A percentile compares a stretch with the other conserved stretches of the same genome.
Evolutionary conservation across 2,797 vertebrate genomes (phyloP).

Genomic region (Leptatherina wallacei): DNA sequence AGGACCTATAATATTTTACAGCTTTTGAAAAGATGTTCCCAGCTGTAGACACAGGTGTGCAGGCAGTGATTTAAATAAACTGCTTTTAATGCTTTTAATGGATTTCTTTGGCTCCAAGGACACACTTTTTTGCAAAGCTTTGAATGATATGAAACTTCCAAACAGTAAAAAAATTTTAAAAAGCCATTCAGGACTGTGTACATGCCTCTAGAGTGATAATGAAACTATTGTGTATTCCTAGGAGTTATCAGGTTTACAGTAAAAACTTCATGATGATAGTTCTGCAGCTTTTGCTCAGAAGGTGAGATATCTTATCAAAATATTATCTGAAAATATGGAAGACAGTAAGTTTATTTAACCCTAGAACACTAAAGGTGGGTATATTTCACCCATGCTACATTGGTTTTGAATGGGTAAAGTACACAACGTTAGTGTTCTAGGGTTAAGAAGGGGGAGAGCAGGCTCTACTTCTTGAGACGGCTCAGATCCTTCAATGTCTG

Average conservation of each 20-base stretch:
- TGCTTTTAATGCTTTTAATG: neutral
- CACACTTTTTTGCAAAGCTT: conserved; percentile 9
- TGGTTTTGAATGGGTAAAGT: too few species aligned
- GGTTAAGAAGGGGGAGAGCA: too few species aligned
- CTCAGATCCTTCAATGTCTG: too few species aligned
- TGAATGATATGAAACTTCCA: conserved; percentile 17
- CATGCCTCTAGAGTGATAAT: conserved; percentile 21
- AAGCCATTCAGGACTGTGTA: neutral
- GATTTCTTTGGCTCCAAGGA: conserved; percentile 12
- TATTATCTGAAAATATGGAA: neutral
- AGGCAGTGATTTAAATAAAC: conserved; percentile 12
- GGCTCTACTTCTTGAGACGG: too few species aligned
- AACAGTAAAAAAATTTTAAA: neutral
- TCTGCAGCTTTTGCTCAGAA: conserved; percentile 1
- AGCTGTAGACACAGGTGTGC: conserved; percentile 41
- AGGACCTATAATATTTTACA: neutral
- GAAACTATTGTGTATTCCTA: conserved; percentile 7
- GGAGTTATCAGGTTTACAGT: conserved; percentile 25
- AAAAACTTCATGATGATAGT: conserved; percentile 12
- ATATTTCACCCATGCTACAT: too few species aligned
- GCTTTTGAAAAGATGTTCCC: neutral
- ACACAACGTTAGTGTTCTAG: too few species aligned
- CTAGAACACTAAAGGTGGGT: too few species aligned
- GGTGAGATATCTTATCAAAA: conserved; percentile 22
- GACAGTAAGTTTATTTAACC: neutral